Evolutionary conservation across 2,113 vertebrate species (phyloP).

Genomic region (Cnemophilus loriae): DNA sequence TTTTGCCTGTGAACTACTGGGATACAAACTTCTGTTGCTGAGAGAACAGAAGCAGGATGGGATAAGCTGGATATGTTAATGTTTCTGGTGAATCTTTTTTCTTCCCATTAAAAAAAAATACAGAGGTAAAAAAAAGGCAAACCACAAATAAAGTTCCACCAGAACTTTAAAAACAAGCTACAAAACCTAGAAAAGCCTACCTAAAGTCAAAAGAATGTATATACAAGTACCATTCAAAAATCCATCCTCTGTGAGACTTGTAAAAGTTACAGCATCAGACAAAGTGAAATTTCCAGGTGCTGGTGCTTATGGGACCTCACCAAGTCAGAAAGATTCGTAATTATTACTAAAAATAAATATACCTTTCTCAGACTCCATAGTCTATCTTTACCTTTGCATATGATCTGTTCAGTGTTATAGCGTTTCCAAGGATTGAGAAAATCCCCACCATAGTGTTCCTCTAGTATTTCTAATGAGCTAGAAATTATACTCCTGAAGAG

Average conservation of each 20-base stretch:
- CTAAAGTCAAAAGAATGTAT: neutral
- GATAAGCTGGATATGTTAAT: neutral
- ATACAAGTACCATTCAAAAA: neutral
- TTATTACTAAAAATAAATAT: neutral
- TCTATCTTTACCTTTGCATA: neutral
- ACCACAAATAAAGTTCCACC: neutral
- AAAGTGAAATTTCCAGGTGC: neutral
- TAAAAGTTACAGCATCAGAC: neutral
- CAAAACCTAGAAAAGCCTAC: neutral
- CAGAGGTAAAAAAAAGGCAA: neutral
- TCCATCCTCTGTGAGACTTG: neutral
- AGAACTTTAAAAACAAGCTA: neutral
- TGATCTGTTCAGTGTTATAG: neutral
- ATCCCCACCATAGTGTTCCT: neutral
- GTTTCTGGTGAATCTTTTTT: neutral
- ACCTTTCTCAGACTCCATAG: neutral
- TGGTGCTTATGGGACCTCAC: neutral
- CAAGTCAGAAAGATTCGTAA: neutral
- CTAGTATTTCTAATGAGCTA: neutral
- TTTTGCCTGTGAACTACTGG: neutral
- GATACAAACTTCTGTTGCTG: neutral
- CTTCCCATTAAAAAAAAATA: neutral
- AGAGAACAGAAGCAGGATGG: neutral
- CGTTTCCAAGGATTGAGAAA: neutral
- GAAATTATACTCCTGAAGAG: neutral